Conservation (phyloP, 2,113 vertebrate genomes). For the Cebus imitator region DNA sequence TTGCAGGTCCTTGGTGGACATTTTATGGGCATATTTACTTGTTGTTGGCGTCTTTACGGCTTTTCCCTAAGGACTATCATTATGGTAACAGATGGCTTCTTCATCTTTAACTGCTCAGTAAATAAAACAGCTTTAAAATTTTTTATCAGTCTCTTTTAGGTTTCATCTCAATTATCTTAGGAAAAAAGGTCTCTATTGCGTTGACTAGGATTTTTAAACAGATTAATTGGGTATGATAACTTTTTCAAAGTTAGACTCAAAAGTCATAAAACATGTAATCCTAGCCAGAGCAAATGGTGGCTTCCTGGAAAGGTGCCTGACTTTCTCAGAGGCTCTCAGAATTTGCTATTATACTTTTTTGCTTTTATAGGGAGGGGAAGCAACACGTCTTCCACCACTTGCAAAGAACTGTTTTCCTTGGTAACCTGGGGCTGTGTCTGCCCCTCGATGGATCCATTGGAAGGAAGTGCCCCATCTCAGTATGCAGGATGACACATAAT, state of each 20-base stretch:
- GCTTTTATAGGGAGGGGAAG: background rate
- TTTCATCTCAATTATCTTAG: background rate
- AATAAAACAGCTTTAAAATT: background rate
- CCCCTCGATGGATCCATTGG: background rate
- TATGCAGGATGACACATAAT: background rate
- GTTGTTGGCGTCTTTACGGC: background rate
- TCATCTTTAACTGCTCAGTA: background rate
- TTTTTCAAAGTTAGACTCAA: background rate
- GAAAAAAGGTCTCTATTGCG: background rate
- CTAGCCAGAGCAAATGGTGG: background rate
- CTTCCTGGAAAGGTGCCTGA: background rate
- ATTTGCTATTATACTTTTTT: accelerated
- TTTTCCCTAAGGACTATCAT: background rate
- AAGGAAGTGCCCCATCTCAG: accelerated
- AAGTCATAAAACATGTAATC: background rate
- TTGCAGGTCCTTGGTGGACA: background rate
- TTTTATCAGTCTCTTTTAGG: background rate
- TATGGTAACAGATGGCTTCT: background rate
- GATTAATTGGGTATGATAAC: background rate
- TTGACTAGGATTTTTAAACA: background rate
- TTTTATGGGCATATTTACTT: background rate
- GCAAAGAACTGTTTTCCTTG: background rate
- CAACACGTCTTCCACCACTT: background rate
- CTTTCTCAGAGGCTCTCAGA: background rate
- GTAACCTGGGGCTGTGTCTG: too few relatives aligned